Evolutionary conservation across 2,797 vertebrate species (phyloP).

Genomic region (Orestias chungarensis): DNA sequence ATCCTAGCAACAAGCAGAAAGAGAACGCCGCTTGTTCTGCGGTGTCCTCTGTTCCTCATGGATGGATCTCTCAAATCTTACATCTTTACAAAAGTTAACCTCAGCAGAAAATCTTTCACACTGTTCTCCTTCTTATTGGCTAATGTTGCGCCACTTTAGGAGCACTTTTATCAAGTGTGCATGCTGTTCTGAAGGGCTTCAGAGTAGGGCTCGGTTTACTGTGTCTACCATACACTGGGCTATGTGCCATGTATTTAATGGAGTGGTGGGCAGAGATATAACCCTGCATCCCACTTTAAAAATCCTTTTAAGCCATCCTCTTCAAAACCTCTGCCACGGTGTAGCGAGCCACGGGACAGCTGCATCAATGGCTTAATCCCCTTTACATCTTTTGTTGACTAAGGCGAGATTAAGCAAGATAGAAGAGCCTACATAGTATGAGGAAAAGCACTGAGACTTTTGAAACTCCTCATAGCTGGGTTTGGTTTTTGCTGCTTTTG

Average conservation of each 20-base stretch:
- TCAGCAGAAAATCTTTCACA: constrained; percentile 20
- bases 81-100: constrained; percentile 42
- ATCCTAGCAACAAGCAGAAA: constrained; percentile 79
- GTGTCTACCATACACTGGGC: constrained; percentile 53
- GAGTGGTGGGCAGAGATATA: constrained; percentile 59
- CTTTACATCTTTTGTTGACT: constrained; percentile 66
- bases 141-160: constrained; percentile 22
- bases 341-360: constrained; percentile 43
- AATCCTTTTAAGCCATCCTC: constrained; percentile 65
- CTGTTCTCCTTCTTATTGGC: constrained; percentile 9
- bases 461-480: constrained; percentile 33
- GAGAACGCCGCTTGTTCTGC: constrained; percentile 60
- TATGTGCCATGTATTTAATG: constrained; percentile 70
- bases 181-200: constrained; percentile 44
- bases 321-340: constrained; percentile 46
- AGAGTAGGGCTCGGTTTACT: constrained; percentile 47
- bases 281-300: constrained; percentile 46
- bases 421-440: constrained; percentile 22
- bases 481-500: constrained; percentile 26
- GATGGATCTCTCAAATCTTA: constrained; percentile 64
- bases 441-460: constrained; percentile 46
- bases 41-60: constrained; percentile 65
- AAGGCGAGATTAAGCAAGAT: constrained; percentile 46
- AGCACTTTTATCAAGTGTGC: constrained; percentile 46
- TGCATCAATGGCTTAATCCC: constrained; percentile 65